These are phyloP conservation scores for Darevskia mixta DNA, from an alignment of 2,797 vertebrate species.

Conservation along the genomic window DNA sequence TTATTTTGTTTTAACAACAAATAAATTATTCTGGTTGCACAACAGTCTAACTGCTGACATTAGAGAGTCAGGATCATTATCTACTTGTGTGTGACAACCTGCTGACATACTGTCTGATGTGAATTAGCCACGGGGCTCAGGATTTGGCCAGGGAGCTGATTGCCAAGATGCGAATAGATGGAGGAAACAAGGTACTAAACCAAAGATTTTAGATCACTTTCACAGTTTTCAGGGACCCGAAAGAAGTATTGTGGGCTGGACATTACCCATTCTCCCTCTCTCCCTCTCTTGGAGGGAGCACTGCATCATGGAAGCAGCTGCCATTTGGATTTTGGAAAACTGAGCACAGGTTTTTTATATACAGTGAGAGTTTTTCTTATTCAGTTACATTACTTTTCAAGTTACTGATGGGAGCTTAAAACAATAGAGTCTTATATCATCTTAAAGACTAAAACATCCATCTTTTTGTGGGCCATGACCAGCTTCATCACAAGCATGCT, in stretches of 20 bases:
- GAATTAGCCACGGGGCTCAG: slow-evolving; percentile 7
- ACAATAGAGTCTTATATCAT: no score
- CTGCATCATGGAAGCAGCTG: background rate
- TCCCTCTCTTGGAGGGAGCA: no score
- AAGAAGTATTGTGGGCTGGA: background rate
- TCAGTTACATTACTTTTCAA: background rate
- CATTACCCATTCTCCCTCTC: background rate
- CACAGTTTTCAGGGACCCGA: background rate
- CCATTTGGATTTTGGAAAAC: background rate
- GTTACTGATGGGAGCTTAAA: background rate
- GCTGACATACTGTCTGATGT: slow-evolving; percentile 4
- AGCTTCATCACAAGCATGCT: no score
- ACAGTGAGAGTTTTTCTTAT: background rate
- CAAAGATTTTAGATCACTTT: background rate
- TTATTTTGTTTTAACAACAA: no score
- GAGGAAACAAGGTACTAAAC: background rate
- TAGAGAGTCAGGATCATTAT: background rate
- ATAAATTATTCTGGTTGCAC: background rate
- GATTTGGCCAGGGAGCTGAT: background rate
- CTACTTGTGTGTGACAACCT: background rate
- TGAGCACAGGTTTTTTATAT: background rate
- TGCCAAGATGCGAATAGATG: background rate
- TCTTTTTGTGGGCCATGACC: no score
- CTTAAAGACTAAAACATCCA: no score
- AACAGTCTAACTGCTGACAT: background rate